Base-by-base conservation (phyloP, 2,888 invertebrate genomes). In the Sinodicranocentrus sp. region DNA sequence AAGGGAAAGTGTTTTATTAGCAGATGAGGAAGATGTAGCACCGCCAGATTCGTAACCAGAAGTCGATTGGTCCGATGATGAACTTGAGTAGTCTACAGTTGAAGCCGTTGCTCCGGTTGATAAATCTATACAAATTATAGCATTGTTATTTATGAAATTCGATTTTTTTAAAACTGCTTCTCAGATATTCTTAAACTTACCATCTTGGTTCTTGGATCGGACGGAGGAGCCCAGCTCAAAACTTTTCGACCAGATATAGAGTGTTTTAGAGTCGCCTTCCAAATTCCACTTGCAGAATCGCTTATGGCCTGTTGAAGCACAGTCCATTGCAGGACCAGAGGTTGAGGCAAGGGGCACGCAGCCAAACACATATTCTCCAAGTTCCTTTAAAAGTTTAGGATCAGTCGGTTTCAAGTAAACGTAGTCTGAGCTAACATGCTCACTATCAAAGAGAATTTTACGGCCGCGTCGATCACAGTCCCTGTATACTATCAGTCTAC, bases 381-480 rank as follows among this genome's bases (percentile, higher is more conserved):
- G 44, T 5, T 70, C 17, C 21, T 78, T 78, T 17, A 78, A 52
- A 10, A 78, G 21, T 15, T 78, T 78, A 0, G 78, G 78, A 61
- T 78, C 78, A 44, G 39, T 70, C 13, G 78, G 78, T 25, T 78
- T 70, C 26, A 70, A 17, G 43, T 78, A 78, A n/a, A 70, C 48
- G n/a, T 70, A 78, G 54, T 87, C 87, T 19, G 82, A 76, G 25
- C 79, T 76, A 15, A 88, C 86, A 70, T 87, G 85, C 10, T 80
- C 85, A 23, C 86, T 86, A 43, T 88, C 88, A 79, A 86, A 88
- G 8, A 88, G 79, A 44, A 87, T 86, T 70, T 88, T 88, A 19
- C 87, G 63, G 19, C 88, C 88, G 54, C 88, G 67, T 8, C 88
- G 83, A 76, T 88, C 88, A 77, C 87, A 88, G 70, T 88, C 88